Conservation (phyloP, 2,113 vertebrate genomes). For the Elachura formosa region DNA sequence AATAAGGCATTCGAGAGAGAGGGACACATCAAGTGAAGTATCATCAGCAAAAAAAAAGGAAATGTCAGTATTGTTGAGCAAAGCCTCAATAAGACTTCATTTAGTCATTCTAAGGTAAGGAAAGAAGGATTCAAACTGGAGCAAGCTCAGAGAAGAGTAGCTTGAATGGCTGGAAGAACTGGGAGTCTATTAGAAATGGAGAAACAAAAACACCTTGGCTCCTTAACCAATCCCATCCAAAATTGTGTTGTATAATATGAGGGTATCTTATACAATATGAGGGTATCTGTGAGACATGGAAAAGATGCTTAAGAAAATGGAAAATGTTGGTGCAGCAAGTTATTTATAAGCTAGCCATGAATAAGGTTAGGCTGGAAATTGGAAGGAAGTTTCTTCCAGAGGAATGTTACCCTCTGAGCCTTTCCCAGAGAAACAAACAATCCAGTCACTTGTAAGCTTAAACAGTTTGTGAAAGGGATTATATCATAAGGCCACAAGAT, state of each 20-base stretch:
- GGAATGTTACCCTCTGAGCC: neutral
- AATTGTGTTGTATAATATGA: neutral
- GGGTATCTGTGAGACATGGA: neutral
- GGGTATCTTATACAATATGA: neutral
- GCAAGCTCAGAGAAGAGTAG: neutral
- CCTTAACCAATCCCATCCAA: neutral
- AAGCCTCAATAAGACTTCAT: neutral
- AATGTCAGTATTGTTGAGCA: neutral
- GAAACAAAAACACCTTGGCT: neutral
- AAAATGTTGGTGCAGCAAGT: neutral
- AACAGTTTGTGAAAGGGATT: constrained; percentile 34
- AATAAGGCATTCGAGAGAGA: neutral
- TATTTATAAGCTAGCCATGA: neutral
- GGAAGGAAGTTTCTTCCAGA: neutral
- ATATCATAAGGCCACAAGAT: constrained; percentile 9
- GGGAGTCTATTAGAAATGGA: neutral
- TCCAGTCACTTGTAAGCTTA: neutral
- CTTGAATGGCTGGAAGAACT: neutral
- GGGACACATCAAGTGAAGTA: neutral
- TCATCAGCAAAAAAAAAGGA: neutral
- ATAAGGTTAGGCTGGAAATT: neutral
- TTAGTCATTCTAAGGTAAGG: neutral
- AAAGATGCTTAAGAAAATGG: neutral
- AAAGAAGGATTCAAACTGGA: neutral
- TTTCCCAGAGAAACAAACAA: constrained; percentile 27